These are phyloP conservation scores for Xenopus petersii DNA, from an alignment of 2,797 vertebrate genomes.

Conservation along the genomic window DNA sequence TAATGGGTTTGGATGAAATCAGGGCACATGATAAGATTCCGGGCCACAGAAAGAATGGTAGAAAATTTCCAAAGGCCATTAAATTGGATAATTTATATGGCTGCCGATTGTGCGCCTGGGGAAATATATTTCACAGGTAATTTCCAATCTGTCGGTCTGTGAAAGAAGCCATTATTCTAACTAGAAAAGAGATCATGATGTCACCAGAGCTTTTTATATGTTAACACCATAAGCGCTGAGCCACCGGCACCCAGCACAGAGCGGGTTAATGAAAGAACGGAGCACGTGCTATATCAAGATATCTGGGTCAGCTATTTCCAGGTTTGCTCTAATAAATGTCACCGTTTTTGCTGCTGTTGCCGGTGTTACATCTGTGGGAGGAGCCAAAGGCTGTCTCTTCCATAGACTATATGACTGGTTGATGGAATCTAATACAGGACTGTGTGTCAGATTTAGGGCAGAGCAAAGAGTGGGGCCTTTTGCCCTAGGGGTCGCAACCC, in stretches of 20 bases:
- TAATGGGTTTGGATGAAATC: background rate
- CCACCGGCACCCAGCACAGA: background rate
- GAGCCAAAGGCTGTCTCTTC: background rate
- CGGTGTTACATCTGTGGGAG: background rate
- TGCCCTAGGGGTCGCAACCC: no score
- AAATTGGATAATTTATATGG: slow-evolving; percentile 67
- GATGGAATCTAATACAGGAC: background rate
- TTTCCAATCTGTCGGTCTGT: slow-evolving; percentile 67
- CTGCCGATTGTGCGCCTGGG: slow-evolving; percentile 57
- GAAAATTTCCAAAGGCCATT: slow-evolving; percentile 62
- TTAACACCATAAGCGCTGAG: slow-evolving; percentile 38
- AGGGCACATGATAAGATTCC: slow-evolving; percentile 46
- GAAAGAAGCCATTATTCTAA: slow-evolving; percentile 68
- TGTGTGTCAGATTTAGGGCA: no score
- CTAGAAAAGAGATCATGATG: slow-evolving; percentile 59
- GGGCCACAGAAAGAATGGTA: slow-evolving; percentile 39
- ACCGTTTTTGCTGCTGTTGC: background rate
- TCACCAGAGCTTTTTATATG: slow-evolving; percentile 27
- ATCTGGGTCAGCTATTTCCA: slow-evolving; percentile 22
- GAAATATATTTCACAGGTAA: slow-evolving; percentile 75
- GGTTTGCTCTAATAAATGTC: slow-evolving; percentile 22
- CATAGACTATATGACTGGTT: background rate
- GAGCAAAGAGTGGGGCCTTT: no score
- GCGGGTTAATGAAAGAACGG: slow-evolving; percentile 4
- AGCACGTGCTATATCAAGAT: background rate